These are phyloP conservation scores for Phaedon cochleariae DNA, from an alignment of 2,888 invertebrate species.

Conservation along the genomic window DNA sequence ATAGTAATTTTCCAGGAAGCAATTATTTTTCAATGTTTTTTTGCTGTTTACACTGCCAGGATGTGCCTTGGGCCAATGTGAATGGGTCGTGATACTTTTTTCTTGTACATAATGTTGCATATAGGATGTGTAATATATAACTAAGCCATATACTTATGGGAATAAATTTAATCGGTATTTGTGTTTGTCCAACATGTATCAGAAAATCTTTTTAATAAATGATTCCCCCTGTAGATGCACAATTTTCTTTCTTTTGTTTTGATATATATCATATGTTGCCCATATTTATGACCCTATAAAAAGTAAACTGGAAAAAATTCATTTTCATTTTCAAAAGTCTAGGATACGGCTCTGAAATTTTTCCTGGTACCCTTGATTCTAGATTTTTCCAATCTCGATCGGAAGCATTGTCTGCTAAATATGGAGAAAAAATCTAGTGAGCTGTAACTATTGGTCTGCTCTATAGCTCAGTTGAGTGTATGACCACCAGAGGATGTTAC, in stretches of 20 bases:
- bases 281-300: too few relatives aligned
- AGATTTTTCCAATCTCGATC: too few relatives aligned
- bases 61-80: slow-evolving; percentile 50
- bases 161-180: slow-evolving; percentile 43
- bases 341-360: too few relatives aligned
- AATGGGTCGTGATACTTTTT: slow-evolving; percentile 47
- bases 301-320: too few relatives aligned
- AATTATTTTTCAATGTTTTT: slow-evolving; percentile 35
- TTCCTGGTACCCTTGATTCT: too few relatives aligned
- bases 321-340: too few relatives aligned
- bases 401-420: too few relatives aligned
- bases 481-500: too few relatives aligned
- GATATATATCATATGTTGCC: too few relatives aligned
- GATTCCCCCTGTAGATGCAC: slow-evolving; percentile 7
- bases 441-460: too few relatives aligned
- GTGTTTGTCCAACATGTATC: slow-evolving; percentile 46
- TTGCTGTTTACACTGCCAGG: slow-evolving; percentile 51
- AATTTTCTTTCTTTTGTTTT: neutral
- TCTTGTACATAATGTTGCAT: slow-evolving; percentile 42
- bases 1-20: slow-evolving; percentile 5
- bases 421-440: too few relatives aligned
- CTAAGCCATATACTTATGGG: slow-evolving; percentile 35
- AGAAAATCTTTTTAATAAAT: slow-evolving; percentile 46
- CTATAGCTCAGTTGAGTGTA: too few relatives aligned
- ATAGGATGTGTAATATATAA: slow-evolving; percentile 39